phyloP scores from a whole-genome alignment of 2,888 invertebrate genomes.

The Craniophora ligustri region DNA sequence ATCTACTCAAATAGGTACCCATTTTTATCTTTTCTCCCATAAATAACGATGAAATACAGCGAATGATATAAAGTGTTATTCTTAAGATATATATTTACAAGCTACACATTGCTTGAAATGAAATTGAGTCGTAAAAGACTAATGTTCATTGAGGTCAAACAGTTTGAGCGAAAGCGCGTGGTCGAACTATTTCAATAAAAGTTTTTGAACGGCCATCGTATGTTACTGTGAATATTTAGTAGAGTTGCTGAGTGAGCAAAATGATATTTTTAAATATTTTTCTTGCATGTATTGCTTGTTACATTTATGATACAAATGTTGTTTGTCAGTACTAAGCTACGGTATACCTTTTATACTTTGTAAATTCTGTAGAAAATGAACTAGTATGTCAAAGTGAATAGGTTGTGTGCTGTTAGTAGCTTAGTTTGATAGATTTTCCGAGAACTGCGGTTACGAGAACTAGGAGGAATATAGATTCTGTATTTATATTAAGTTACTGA shows the following conservation, averaged over 20 bases:
- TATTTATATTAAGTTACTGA: too few relatives aligned
- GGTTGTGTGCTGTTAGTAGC: too few relatives aligned
- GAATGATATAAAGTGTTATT: constrained; percentile 13
- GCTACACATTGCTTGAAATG: constrained; percentile 48
- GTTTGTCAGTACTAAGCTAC: too few relatives aligned
- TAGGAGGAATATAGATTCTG: too few relatives aligned
- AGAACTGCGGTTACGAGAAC: too few relatives aligned
- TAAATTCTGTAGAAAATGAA: too few relatives aligned
- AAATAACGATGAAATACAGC: constrained; percentile 12
- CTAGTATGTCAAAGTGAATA: too few relatives aligned
- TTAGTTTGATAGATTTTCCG: too few relatives aligned
- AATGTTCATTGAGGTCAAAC: constrained; percentile 67
- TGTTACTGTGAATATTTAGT: constrained; percentile 50
- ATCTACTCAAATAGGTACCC: too few relatives aligned
- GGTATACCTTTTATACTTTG: too few relatives aligned
- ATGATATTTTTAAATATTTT: constrained; percentile 41
- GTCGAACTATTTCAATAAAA: constrained; percentile 80
- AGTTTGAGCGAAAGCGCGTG: constrained; percentile 59
- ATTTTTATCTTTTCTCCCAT: neutral
- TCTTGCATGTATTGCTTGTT: constrained; percentile 13
- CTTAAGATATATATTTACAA: constrained; percentile 39
- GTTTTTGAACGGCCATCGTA: constrained; percentile 68
- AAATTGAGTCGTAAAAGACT: constrained; percentile 65
- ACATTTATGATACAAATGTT: neutral
- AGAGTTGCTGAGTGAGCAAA: constrained; percentile 26